phyloP scores from a whole-genome alignment of 2,888 invertebrate species.

The Eustalomyia histrio region DNA sequence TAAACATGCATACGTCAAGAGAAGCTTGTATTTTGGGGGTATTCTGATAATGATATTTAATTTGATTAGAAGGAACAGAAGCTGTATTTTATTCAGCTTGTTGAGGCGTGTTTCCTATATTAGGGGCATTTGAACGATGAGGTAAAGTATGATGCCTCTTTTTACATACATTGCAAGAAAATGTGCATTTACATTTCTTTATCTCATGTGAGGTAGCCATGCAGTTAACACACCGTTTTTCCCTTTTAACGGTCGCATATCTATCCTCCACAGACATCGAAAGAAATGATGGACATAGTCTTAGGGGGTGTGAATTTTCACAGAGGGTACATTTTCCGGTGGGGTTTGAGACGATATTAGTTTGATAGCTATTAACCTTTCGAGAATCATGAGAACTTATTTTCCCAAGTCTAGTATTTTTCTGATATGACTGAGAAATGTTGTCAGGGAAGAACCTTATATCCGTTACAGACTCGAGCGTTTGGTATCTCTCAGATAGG shows the following conservation, averaged over 20 bases:
- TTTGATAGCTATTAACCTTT: no score
- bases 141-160: slow-evolving; percentile 11
- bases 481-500: no score
- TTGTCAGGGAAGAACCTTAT: no score
- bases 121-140: not conserved
- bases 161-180: not conserved
- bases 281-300: not conserved
- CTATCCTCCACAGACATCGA: no score
- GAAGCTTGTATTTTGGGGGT: not conserved
- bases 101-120: not conserved
- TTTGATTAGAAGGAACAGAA: not conserved
- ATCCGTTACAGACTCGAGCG: no score
- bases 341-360: no score
- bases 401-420: slow-evolving; percentile 6
- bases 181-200: not conserved
- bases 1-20: not conserved
- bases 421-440: slow-evolving; percentile 3
- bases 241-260: not conserved
- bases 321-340: no score
- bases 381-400: not conserved
- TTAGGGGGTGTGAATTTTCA: not conserved
- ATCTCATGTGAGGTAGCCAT: not conserved
- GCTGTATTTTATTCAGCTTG: not conserved
- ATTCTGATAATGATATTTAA: not conserved
- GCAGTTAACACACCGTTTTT: slow-evolving; percentile 13